Base-by-base conservation (phyloP, 2,888 invertebrate genomes). In the Rapana venosa region DNA sequence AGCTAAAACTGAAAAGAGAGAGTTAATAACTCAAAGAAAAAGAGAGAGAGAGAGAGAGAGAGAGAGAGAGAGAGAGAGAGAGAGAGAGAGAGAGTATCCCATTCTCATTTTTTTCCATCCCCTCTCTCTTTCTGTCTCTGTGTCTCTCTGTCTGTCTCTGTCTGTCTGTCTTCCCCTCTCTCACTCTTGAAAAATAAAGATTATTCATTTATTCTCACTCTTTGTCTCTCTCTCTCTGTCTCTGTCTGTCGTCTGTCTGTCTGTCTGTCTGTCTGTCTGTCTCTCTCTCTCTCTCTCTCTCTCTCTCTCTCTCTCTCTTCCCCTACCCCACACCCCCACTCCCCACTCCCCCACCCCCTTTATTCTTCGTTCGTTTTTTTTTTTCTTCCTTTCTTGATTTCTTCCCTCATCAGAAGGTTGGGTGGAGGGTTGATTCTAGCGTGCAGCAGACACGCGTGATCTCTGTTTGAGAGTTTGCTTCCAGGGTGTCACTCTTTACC, bases 401-500 rank as follows among this genome's bases (percentile, higher is more conserved):
- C 35, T 17, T 79, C 35, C 83, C 47, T 36, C n/a, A 47, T 83
- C 56, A 30, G 84, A 84, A 56, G n/a, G 84, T 58, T 84, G n/a
- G 84, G 30, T 84, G 36, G 47, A 56, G 58, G 47, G 84, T 84
- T 84, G 84, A 58, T 58, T 87, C 47, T 32, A 58, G 56, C 88
- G 30, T 83, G 83, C 81, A 35, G 83, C 81, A 35, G 61, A 66
- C 88, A 88, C 83, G 88, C 83, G 88, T 81, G 81, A n/a, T 61
- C 88, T 61, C 56, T 88, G 88, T 83, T 88, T 81, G 88, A 88
- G 83, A 88, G 88, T 88, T 88, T 88, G 88, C 88, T 81, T 36
- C 88, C 66, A 26, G 83, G 83, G 35, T 83, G 66, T 81, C 58
- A 36, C 32, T 88, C 88, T 88, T 88, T 88, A 61, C 88, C 83